phyloP scores from a whole-genome alignment of 2,888 invertebrate genomes.

The Ectropis crepuscularia region DNA sequence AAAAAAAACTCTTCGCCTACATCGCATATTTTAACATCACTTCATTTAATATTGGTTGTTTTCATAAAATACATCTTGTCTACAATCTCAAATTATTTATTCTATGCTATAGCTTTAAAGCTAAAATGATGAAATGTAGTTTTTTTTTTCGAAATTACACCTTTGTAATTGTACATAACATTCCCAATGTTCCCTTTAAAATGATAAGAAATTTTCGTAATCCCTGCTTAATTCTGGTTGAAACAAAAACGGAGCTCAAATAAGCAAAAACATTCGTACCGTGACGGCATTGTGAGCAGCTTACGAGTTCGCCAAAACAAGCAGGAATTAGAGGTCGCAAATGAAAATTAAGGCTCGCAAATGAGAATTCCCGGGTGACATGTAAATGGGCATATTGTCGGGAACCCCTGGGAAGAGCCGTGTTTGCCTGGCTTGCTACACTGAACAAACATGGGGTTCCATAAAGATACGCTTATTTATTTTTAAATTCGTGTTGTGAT shows the following conservation, averaged over 20 bases:
- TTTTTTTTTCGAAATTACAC: too few relatives aligned
- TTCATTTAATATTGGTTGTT: too few relatives aligned
- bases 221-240: neutral
- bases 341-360: slow-evolving; percentile 11
- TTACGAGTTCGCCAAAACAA: slow-evolving; percentile 8
- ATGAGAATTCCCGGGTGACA: slow-evolving; percentile 12
- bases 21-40: too few relatives aligned
- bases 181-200: too few relatives aligned
- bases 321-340: slow-evolving; percentile 7
- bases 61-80: too few relatives aligned
- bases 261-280: neutral
- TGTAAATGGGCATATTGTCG: slow-evolving; percentile 13
- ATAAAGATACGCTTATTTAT: neutral
- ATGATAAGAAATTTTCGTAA: neutral
- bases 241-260: neutral
- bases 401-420: slow-evolving; percentile 54
- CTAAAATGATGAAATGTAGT: too few relatives aligned
- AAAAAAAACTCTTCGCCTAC: too few relatives aligned
- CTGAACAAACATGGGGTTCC: slow-evolving; percentile 2
- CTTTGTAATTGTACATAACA: too few relatives aligned
- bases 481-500: too few relatives aligned
- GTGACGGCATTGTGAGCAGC: neutral
- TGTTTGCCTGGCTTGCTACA: slow-evolving; percentile 2
- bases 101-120: too few relatives aligned
- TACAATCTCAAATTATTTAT: too few relatives aligned